Conservation (phyloP, 2,888 invertebrate species). For the Protophormia terraenovae region DNA sequence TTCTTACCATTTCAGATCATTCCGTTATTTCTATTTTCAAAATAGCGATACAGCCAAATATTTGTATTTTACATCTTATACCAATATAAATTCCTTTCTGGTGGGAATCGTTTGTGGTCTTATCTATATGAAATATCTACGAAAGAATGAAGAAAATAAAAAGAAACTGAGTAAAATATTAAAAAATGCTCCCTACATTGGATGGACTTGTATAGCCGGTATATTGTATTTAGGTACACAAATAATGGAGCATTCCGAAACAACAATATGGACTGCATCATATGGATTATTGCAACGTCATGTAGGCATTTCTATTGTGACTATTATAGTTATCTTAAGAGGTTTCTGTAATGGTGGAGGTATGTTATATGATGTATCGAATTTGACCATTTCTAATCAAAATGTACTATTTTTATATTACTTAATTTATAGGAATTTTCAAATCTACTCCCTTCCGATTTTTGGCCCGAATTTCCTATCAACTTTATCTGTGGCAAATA, state of each 20-base stretch:
- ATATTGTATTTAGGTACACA: constrained; percentile 41
- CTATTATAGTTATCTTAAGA: constrained; percentile 16
- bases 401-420: background rate
- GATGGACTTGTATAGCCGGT: background rate
- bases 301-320: constrained; percentile 29
- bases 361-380: background rate
- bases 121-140: constrained; percentile 42
- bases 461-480: constrained; percentile 37
- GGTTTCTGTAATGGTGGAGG: constrained; percentile 29
- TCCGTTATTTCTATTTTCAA: constrained; percentile 19
- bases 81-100: constrained; percentile 32
- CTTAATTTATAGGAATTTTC: constrained; percentile 18
- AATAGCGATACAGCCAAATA: background rate
- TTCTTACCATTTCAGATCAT: constrained; percentile 18
- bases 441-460: background rate
- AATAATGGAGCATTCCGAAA: background rate
- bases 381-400: too few species aligned
- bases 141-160: constrained; percentile 18
- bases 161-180: background rate
- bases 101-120: constrained; percentile 49
- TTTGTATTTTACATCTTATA: constrained; percentile 45
- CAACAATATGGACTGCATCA: constrained; percentile 40
- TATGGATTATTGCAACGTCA: constrained; percentile 45
- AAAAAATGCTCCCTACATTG: background rate
- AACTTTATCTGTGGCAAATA: constrained; percentile 49